phyloP scores from a whole-genome alignment of 2,888 invertebrate genomes.

The Ochropacha duplaris region DNA sequence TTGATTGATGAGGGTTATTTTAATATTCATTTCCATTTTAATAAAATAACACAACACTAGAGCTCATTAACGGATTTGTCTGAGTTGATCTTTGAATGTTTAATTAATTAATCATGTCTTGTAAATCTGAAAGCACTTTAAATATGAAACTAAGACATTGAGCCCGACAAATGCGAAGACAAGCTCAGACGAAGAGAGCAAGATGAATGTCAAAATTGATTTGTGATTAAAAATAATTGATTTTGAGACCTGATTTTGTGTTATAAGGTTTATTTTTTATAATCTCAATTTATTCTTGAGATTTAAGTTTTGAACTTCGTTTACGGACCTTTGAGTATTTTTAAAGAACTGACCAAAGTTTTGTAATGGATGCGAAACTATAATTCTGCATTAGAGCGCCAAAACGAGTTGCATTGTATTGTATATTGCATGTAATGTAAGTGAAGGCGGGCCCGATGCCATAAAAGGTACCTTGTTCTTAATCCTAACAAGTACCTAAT shows the following conservation, averaged over 20 bases:
- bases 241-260: too few relatives aligned
- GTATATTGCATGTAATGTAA: neutral
- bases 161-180: too few relatives aligned
- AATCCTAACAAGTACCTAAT: neutral
- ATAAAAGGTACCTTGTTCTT: neutral
- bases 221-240: too few relatives aligned
- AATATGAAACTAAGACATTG: neutral
- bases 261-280: too few relatives aligned
- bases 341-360: too few relatives aligned
- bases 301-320: too few relatives aligned
- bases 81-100: neutral
- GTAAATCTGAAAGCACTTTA: neutral
- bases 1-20: slow-evolving; percentile 12
- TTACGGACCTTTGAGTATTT: too few relatives aligned
- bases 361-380: neutral
- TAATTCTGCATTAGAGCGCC: neutral
- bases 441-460: neutral
- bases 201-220: too few relatives aligned
- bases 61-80: neutral
- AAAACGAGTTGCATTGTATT: neutral
- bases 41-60: neutral
- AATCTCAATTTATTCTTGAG: too few relatives aligned
- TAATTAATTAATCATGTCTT: neutral
- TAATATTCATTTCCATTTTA: neutral
- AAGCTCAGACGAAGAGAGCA: too few relatives aligned